Evolutionary conservation across 2,113 vertebrate species (phyloP).

Genomic region (Leucopsar rothschildi): DNA sequence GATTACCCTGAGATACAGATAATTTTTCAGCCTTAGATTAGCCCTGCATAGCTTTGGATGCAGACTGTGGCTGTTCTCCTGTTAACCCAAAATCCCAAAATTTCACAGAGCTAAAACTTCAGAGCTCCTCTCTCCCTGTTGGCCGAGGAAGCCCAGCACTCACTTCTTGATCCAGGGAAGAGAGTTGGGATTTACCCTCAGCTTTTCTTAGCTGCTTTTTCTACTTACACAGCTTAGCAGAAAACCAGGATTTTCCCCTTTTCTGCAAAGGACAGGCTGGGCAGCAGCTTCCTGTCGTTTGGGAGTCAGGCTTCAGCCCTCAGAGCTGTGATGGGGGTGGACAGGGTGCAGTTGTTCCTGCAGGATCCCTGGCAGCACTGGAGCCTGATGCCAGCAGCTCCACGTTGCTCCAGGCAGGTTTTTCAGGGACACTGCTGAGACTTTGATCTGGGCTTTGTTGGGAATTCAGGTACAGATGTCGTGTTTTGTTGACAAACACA

Average conservation of each 20-base stretch:
- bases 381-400: not conserved
- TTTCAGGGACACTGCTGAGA: not conserved
- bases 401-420: not conserved
- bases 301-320: not conserved
- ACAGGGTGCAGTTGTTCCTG: not conserved
- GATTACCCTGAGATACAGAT: not conserved
- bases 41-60: not conserved
- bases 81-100: not conserved
- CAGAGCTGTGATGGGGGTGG: not conserved
- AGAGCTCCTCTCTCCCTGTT: not conserved
- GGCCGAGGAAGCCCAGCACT: not conserved
- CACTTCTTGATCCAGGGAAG: not conserved
- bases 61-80: not conserved
- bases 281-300: not conserved
- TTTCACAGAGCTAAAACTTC: not conserved
- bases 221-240: not conserved
- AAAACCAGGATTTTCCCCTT: not conserved
- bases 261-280: not conserved
- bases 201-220: not conserved
- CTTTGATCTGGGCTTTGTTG: not conserved
- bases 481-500: not conserved
- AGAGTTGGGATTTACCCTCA: not conserved
- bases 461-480: not conserved
- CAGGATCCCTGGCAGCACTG: accelerated
- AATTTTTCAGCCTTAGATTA: not conserved